Percentiles rank a stretch among this genome's conserved stretches.
These are phyloP conservation scores for Cryptoblepharus egeriae DNA, from an alignment of 2,797 vertebrate species.

Conservation along the genomic window DNA sequence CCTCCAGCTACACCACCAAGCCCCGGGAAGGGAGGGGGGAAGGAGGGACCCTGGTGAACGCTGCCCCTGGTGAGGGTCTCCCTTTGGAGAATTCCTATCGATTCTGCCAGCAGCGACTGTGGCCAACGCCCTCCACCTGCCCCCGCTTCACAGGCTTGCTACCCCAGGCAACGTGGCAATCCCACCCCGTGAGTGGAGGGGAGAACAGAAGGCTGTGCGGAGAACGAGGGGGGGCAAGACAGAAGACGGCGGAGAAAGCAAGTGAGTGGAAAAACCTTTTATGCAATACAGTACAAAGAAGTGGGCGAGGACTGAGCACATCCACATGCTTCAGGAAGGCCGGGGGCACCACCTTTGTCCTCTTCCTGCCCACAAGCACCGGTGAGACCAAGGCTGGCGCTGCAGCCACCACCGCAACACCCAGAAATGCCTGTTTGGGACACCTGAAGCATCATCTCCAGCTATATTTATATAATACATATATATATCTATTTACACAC, in stretches of 20 bases:
- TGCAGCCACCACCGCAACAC: background rate
- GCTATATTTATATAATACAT: background rate
- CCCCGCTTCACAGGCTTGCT: too few species aligned
- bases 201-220: too few species aligned
- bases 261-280: background rate
- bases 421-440: too few species aligned
- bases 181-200: too few species aligned
- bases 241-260: background rate
- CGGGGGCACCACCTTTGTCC: slow-evolving; percentile 10
- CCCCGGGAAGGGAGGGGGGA: too few species aligned
- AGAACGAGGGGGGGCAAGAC: background rate
- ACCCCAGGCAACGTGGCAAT: too few species aligned
- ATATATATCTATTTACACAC: background rate
- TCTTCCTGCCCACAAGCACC: slow-evolving; percentile 5
- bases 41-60: too few species aligned
- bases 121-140: too few species aligned
- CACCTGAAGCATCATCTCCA: rapidly evolving
- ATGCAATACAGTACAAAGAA: background rate
- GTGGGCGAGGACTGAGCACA: background rate
- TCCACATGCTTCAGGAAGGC: slow-evolving; percentile 5
- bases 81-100: too few species aligned
- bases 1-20: too few species aligned
- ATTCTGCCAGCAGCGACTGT: too few species aligned
- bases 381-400: background rate
- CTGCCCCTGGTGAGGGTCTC: too few species aligned